A percentile compares a stretch with the other conserved stretches of the same genome.
Conservation (phyloP, 2,797 vertebrate genomes). For the Petrocephalus sullivani region DNA sequence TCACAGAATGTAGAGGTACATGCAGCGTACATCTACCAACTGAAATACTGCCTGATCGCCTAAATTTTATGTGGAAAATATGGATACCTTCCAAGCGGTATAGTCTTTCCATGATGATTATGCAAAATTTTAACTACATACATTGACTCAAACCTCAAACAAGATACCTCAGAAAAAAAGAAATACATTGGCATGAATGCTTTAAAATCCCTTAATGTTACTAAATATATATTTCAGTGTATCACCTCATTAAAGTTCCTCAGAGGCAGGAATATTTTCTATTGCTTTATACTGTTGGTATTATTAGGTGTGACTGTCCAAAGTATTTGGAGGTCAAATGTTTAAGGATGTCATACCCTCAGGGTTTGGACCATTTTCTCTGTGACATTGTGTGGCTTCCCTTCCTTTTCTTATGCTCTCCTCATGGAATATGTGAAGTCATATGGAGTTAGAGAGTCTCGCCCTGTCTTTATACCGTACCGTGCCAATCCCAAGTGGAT, state of each 20-base stretch:
- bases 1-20: neutral
- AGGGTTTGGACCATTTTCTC: neutral
- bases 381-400: slow-evolving; percentile 21
- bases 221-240: neutral
- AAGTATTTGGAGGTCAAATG: neutral
- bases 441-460: neutral
- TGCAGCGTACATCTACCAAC: neutral
- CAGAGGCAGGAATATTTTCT: neutral
- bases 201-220: neutral
- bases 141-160: neutral
- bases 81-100: too few relatives aligned
- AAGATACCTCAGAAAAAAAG: neutral
- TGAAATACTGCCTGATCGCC: neutral
- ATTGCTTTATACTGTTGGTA: neutral
- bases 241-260: neutral
- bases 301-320: neutral
- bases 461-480: neutral
- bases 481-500: neutral
- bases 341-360: slow-evolving; percentile 5
- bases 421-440: slow-evolving; percentile 1
- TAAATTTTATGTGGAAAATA: neutral
- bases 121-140: too few relatives aligned
- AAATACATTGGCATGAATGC: too few relatives aligned
- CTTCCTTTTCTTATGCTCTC: slow-evolving; percentile 30
- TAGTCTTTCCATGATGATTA: too few relatives aligned